phyloP scores from a whole-genome alignment of 30 jellyfish, hydroid and myxozoan species.

The Mastigias papua region DNA sequence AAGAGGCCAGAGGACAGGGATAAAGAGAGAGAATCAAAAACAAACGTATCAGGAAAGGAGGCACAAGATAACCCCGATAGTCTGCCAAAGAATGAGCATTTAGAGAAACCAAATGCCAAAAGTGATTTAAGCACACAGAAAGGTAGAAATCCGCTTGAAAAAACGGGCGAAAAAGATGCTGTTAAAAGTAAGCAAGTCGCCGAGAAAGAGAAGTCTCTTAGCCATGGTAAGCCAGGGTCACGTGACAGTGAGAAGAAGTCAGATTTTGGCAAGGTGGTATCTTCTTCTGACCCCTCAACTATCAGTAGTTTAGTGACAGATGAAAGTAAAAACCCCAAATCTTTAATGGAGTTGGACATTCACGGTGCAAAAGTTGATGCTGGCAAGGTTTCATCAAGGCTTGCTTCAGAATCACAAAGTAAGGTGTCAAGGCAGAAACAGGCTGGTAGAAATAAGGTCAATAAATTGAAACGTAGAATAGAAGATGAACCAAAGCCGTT shows the following conservation, averaged over 20 bases:
- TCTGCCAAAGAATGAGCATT: background rate
- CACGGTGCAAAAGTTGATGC: background rate
- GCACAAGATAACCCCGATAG: background rate
- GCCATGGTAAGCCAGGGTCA: background rate
- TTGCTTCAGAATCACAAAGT: background rate
- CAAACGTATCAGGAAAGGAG: background rate
- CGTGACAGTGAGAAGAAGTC: too few relatives aligned
- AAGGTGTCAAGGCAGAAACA: background rate
- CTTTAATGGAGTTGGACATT: slow-evolving; percentile 19
- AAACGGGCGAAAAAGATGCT: background rate
- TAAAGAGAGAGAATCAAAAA: background rate
- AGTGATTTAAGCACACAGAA: background rate
- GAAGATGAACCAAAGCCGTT: slow-evolving; percentile 58
- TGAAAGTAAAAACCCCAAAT: slow-evolving; percentile 10
- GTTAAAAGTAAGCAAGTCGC: background rate
- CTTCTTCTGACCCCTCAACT: background rate
- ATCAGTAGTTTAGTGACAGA: too few relatives aligned
- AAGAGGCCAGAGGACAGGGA: background rate
- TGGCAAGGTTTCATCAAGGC: background rate
- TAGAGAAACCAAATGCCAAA: background rate
- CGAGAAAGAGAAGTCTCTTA: background rate
- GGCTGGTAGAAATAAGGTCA: background rate
- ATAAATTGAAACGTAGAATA: background rate
- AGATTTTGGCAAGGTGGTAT: background rate
- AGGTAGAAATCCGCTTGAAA: background rate